Evolutionary conservation across 2,888 invertebrate species (phyloP).

Genomic region (Metacarcinus magister): DNA sequence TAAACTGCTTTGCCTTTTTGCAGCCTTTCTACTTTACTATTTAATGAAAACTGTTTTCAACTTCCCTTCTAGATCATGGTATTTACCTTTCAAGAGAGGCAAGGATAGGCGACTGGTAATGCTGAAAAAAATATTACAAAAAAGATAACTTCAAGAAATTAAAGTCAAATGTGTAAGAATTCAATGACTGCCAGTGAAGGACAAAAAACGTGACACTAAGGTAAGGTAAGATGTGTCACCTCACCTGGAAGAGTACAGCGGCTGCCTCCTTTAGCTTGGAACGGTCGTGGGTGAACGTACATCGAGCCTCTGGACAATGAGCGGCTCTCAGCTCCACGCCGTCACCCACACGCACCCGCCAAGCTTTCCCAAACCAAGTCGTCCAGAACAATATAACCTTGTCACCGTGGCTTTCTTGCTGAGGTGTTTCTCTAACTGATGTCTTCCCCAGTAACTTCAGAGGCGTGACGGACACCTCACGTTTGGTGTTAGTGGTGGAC

Average conservation of each 20-base stretch:
- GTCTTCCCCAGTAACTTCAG: background rate
- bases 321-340: constrained; percentile 63
- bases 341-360: constrained; percentile 64
- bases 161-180: too few relatives aligned
- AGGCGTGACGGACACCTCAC: background rate
- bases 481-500: background rate
- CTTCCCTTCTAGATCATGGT: too few relatives aligned
- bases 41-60: too few relatives aligned
- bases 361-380: constrained; percentile 70
- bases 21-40: too few relatives aligned
- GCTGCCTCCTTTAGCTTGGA: constrained; percentile 46
- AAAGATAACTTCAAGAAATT: too few relatives aligned
- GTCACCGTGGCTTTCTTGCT: background rate
- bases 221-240: background rate
- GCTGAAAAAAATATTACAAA: too few relatives aligned
- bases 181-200: background rate
- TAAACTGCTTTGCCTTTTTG: too few relatives aligned
- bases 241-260: constrained; percentile 70
- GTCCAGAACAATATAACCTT: constrained; percentile 76
- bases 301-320: constrained; percentile 69
- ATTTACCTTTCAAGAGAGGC: too few relatives aligned
- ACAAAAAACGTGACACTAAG: background rate
- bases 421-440: background rate
- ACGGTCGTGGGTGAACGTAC: constrained; percentile 73
- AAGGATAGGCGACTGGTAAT: too few relatives aligned